phyloP scores from a whole-genome alignment of 2,888 invertebrate species.

The Meliscaeva auricollis region DNA sequence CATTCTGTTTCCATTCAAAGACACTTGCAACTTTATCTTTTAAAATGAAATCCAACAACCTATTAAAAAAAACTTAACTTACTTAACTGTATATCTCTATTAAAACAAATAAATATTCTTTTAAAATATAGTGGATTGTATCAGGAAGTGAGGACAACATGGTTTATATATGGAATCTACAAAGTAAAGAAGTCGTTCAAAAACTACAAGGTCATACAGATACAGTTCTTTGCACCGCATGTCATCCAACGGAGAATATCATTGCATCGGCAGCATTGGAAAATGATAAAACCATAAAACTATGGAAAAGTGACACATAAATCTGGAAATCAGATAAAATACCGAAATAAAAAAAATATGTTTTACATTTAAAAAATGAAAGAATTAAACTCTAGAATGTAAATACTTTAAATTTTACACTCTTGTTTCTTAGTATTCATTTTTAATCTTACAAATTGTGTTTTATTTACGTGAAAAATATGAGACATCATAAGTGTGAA shows the following conservation, averaged over 20 bases:
- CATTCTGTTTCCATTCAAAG: no score
- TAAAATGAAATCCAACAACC: no score
- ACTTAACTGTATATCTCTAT: no score
- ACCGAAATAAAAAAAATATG: background rate
- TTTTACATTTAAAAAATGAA: background rate
- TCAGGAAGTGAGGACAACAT: constrained; percentile 99
- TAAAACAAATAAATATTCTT: constrained; percentile 12
- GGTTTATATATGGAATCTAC: constrained; percentile 99
- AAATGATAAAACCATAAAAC: constrained; percentile 99
- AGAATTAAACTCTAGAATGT: constrained; percentile 25
- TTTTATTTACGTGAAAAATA: background rate
- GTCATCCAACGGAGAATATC: constrained; percentile 99
- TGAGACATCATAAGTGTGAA: background rate
- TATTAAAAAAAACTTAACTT: no score
- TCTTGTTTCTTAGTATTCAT: constrained; percentile 1
- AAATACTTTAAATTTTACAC: constrained; percentile 11
- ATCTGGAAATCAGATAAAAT: background rate
- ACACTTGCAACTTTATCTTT: no score
- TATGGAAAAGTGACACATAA: constrained; percentile 99
- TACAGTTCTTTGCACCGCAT: constrained; percentile 98
- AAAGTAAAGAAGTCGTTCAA: constrained; percentile 99
- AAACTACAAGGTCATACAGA: constrained; percentile 98
- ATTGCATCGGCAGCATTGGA: constrained; percentile 99
- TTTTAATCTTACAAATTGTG: constrained; percentile 1
- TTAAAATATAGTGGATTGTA: constrained; percentile 95